Evolutionary conservation across 1,140 invertebrate genomes (phyloP).

Genomic region (Oscheius sp.): DNA sequence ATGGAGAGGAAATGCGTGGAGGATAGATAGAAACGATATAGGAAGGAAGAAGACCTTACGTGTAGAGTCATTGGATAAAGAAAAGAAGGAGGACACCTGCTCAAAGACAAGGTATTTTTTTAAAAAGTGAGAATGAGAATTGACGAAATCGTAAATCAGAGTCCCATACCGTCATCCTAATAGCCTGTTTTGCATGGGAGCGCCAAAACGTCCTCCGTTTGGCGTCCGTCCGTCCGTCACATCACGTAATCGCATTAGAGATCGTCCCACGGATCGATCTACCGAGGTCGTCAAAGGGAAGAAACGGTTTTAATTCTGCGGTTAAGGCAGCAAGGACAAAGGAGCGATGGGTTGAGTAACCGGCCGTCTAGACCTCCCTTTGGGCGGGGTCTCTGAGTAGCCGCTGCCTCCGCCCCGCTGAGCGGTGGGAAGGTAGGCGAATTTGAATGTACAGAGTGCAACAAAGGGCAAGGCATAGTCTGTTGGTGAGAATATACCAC

Average conservation of each 20-base stretch:
- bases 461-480: too few relatives aligned
- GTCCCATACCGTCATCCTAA: not conserved
- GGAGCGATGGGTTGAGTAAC: too few relatives aligned
- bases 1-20: not conserved
- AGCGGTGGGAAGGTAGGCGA: too few relatives aligned
- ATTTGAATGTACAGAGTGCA: too few relatives aligned
- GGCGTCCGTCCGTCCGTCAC: not conserved
- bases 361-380: too few relatives aligned
- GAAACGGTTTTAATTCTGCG: too few relatives aligned
- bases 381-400: too few relatives aligned
- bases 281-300: not conserved
- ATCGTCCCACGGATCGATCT: not conserved
- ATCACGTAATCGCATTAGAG: constrained; percentile 11
- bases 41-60: not conserved
- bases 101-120: not conserved
- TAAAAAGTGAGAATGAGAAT: not conserved
- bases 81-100: not conserved
- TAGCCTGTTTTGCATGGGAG: not conserved
- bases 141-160: not conserved
- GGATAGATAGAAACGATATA: not conserved
- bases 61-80: not conserved
- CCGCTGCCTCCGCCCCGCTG: too few relatives aligned
- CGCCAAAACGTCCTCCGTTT: not conserved
- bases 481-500: too few relatives aligned
- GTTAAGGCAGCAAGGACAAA: too few relatives aligned